Evolutionary conservation across 2,888 invertebrate species (phyloP), one percentile per base, ranked within the genome.

Genomic region (Cheilosia pagana): DNA sequence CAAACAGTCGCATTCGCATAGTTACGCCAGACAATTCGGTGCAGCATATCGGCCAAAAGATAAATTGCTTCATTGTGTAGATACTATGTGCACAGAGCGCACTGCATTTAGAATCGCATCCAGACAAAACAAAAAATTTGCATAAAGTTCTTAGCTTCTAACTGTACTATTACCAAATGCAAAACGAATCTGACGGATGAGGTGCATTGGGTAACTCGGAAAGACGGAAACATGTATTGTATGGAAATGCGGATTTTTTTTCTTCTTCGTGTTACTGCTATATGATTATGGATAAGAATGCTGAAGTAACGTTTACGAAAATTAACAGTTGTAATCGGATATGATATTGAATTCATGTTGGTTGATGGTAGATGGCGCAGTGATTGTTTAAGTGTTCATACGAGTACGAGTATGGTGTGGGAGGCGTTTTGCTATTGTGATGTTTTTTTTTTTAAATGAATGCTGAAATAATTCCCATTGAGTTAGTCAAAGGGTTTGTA

Each of bases 161-260:
- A 70, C 39, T 14, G 59, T 45, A 52, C 55, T 75, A 76, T 81
- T 81, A 57, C 81, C 65, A 81, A 85, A 76, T 67, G 67, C 62
- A 85, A 85, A 71, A 71, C 50, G 71, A 76, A 81, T 81, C 85
- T 85, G 85, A 85, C 71, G 85, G 85, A 81, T 85, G 43, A 81
- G 71, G 81, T 85, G 85, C 85, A 85, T 85, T 85, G 85, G 81
- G 85, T 85, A 85, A 85, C 79, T 55, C 81, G 71, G 21, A 81
- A 79, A 85, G 85, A 81, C 85, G 85, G 81, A 81, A 85, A 85
- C 81, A 50, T 31, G 85, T 65, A 85, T 85, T 85, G 85, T 85
- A 81, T 85, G 85, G 75, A 81, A 81, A 85, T 62, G 25, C 10
- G 25, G 31, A 28, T 55, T 65, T 60, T 67, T 68, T 68, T 59